A percentile compares a stretch with the other conserved stretches of the same genome.
Conservation (phyloP, 1,140 invertebrate genomes). For the Danaus plexippus region DNA sequence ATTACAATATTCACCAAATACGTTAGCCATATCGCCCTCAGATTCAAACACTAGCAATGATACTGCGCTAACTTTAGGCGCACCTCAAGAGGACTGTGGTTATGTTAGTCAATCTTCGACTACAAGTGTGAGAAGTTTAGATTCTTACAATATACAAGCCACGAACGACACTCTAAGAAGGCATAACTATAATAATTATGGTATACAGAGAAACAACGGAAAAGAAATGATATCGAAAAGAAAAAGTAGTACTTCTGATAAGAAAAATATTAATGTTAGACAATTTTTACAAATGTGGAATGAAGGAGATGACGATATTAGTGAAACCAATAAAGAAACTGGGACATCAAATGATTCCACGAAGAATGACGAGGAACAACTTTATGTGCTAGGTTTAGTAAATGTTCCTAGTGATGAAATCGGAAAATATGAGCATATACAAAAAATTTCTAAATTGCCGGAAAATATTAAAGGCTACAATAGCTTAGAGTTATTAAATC, state of each 20-base stretch:
- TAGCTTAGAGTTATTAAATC: slow-evolving; percentile 58
- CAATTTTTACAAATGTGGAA: slow-evolving; percentile 71
- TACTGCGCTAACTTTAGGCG: slow-evolving; percentile 40
- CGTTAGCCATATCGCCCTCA: slow-evolving; percentile 58
- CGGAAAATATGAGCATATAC: slow-evolving; percentile 67
- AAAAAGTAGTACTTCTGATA: slow-evolving; percentile 36
- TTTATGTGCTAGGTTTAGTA: slow-evolving; percentile 65
- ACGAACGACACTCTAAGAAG: slow-evolving; percentile 45
- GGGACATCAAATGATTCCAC: slow-evolving; percentile 29
- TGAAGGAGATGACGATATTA: slow-evolving; percentile 65
- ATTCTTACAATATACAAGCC: slow-evolving; percentile 39
- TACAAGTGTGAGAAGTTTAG: slow-evolving; percentile 59
- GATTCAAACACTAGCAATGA: slow-evolving; percentile 65
- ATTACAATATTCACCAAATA: slow-evolving; percentile 59
- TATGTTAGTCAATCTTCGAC: slow-evolving; percentile 68
- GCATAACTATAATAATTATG: slow-evolving; percentile 31
- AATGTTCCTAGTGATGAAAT: slow-evolving; percentile 65
- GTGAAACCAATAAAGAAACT: slow-evolving; percentile 38
- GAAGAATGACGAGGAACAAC: slow-evolving; percentile 54
- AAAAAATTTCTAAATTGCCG: slow-evolving; percentile 68
- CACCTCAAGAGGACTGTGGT: slow-evolving; percentile 62
- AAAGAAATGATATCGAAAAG: slow-evolving; percentile 20
- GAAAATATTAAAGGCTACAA: slow-evolving; percentile 69
- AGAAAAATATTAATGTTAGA: slow-evolving; percentile 60
- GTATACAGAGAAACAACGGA: slow-evolving; percentile 5